phyloP scores from a whole-genome alignment of 2,888 invertebrate species.

The Aphidoletes aphidimyza region DNA sequence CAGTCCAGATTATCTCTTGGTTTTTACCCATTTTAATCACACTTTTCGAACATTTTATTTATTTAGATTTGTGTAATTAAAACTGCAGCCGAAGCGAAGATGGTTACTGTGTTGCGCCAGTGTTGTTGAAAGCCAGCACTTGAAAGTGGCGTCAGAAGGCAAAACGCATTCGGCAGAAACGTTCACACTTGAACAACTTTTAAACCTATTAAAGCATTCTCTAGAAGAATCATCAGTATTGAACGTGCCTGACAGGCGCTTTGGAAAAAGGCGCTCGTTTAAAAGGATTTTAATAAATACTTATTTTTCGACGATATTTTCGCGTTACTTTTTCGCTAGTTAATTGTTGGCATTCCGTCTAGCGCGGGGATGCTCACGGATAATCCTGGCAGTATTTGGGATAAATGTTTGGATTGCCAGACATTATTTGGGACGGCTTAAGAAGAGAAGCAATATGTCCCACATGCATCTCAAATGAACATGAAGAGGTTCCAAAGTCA shows the following conservation, averaged over 20 bases:
- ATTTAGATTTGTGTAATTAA: not conserved
- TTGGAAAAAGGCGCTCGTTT: not conserved
- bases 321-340: not conserved
- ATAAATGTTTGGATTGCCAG: no score
- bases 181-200: slow-evolving; percentile 29
- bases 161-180: not conserved
- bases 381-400: no score
- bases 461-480: no score
- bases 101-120: no score
- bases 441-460: no score
- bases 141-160: not conserved
- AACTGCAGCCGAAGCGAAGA: not conserved
- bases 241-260: not conserved
- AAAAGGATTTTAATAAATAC: slow-evolving; percentile 29
- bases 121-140: not conserved
- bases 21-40: not conserved
- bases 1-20: not conserved
- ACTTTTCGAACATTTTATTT: not conserved
- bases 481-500: no score
- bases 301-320: not conserved
- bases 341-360: not conserved
- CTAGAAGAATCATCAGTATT: not conserved
- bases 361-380: no score
- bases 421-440: no score
- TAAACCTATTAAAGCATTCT: not conserved